Evolutionary conservation across 2,113 vertebrate species (phyloP), one percentile per base, ranked within the genome.

Genomic region (Gymnocephalus cernua): DNA sequence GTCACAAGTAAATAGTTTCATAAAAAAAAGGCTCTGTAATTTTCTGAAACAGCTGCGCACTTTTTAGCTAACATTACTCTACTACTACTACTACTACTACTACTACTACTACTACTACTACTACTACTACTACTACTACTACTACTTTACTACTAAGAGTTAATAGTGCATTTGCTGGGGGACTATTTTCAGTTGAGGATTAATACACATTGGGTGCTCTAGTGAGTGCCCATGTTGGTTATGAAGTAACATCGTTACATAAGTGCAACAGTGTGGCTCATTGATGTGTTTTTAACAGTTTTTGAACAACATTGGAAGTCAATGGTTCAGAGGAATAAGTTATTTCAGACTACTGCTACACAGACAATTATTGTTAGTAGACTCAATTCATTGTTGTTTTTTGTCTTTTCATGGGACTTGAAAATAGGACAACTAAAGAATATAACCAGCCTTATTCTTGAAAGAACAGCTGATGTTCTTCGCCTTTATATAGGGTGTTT

Each of bases 171-270:
- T 4, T 11, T 21, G 25, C 32, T 41, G 21, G 19, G 25, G 25
- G 25, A 70, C 15, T 44, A 44, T 44, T 70, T 70, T 70, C 51
- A 25, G 32, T 15, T 23, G 51, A 2, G 35, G 67, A 56, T 70
- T 70, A 25, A 25, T 71, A 14, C 53, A 57, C 16, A 47, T 14
- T 3, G 11, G 68, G 16, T 29, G 69, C 53, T 10, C 18, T 58
- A 14, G 16, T 27, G 16, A 58, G 38, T 45, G 4, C n/a, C 14
- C 38, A 8, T 19, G 35, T 18, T 71, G 68, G n/a, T 71, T 27
- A 38, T 45, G 53, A 57, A 44, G 32, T 12, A 56, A 13, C 2
- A 3, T 56, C n/a, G 67, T 25, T 16, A 19, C 10, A n/a, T 18
- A 41, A 11, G 9, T 11, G 2, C 38, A 41, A 41, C 38, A 41